Base-by-base conservation (phyloP, 1,140 invertebrate genomes). In the Drosophila tani region DNA sequence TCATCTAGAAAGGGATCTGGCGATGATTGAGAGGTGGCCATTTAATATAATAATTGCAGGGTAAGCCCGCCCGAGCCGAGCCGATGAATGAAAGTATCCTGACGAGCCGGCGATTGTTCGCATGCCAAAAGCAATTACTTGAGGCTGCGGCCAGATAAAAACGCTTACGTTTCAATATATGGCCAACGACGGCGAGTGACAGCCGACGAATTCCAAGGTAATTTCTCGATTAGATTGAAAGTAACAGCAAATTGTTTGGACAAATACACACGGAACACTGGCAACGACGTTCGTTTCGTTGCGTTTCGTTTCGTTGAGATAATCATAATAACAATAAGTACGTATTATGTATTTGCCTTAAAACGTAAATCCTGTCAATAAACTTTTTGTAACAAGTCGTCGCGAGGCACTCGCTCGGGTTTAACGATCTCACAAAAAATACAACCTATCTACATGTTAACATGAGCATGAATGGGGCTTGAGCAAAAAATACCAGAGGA, bases 311-410 rank as follows among this genome's bases (percentile, higher is more conserved):
- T 46, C 67, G 49, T 55, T 73, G 47, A 50, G 47, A 51, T 41
- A 38, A 56, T 38, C 43, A 49, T 45, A 67, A 70, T 62, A 69
- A 69, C 75, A 79, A 78, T 70, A 70, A 79, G 53, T 53, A 29
- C 65, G 64, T 76, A 65, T 71, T 51, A 73, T 50, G 67, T 74
- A 53, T 84, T 75, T 79, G 43, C 75, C 63, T 60, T 62, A 60
- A 67, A 55, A 71, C 47, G 53, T 78, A 88, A 87, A 78, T 88
- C 81, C 83, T 81, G 76, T 88, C 80, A 78, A 82, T 88, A 83
- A 88, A 78, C 80, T 87, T 64, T 88, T 67, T 71, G 75, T 81
- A 85, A 81, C 56, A 67, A 53, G 51, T 57, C 62, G 46, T 17
- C 67, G 69, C 69, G 69, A 73, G 46, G 45, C 63, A 56, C 45